Conservation (phyloP, 2,888 invertebrate genomes). For the Heliothis peltigera region DNA sequence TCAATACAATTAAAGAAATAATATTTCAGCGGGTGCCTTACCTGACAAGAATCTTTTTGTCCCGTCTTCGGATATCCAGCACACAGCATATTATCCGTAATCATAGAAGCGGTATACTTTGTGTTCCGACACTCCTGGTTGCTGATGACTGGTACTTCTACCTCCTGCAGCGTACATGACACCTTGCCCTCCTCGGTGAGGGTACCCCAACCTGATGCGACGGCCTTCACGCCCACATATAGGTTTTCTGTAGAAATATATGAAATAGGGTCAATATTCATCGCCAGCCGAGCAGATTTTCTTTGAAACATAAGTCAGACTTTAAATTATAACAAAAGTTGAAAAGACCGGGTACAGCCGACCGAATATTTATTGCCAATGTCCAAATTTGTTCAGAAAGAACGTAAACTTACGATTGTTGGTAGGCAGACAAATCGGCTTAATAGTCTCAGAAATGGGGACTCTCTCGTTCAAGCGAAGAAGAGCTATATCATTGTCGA, state of each 20-base stretch:
- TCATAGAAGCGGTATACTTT: constrained; percentile 95
- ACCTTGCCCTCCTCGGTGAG: constrained; percentile 95
- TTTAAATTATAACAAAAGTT: too few species aligned
- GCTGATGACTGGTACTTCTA: constrained; percentile 93
- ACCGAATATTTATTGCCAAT: too few species aligned
- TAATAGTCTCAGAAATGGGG: constrained; percentile 93
- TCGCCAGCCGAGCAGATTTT: too few species aligned
- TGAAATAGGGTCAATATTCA: too few species aligned
- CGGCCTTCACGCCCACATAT: constrained; percentile 93
- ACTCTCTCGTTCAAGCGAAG: constrained; percentile 95
- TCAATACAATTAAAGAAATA: background rate
- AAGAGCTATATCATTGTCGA: constrained; percentile 96
- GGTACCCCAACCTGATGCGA: constrained; percentile 97
- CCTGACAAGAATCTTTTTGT: constrained; percentile 95
- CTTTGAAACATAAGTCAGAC: too few species aligned
- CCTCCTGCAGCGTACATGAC: constrained; percentile 95
- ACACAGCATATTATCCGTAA: constrained; percentile 96
- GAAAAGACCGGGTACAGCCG: too few species aligned
- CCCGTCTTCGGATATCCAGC: constrained; percentile 94
- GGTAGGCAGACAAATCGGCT: constrained; percentile 95
- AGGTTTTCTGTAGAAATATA: constrained; percentile 89
- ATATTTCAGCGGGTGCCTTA: constrained; percentile 71
- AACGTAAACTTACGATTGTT: constrained; percentile 83
- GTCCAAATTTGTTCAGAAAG: background rate
- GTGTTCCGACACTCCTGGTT: constrained; percentile 93